These are phyloP conservation scores for Nothocercus julius DNA, from an alignment of 2,113 vertebrate genomes.

Conservation along the genomic window DNA sequence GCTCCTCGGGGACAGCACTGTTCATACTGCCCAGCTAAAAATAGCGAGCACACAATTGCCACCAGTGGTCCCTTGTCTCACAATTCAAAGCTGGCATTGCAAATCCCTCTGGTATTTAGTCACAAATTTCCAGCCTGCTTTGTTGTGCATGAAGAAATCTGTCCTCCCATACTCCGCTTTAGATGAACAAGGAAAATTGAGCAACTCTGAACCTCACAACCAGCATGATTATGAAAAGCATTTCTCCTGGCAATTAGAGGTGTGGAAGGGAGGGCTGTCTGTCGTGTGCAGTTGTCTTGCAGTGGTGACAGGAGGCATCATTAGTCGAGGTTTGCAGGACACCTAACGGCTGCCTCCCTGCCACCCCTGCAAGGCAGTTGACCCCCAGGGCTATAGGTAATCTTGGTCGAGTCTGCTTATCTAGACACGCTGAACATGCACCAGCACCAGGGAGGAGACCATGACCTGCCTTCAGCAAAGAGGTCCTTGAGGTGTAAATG, in stretches of 20 bases:
- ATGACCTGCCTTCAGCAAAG: background rate
- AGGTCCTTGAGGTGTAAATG: background rate
- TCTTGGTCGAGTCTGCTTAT: background rate
- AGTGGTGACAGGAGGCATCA: background rate
- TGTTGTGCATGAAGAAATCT: background rate
- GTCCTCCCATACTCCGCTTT: background rate
- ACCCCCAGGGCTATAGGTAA: too few relatives aligned
- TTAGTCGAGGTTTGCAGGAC: background rate
- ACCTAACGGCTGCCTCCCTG: background rate
- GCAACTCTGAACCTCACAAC: background rate
- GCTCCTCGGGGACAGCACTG: background rate
- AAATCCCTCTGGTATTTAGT: background rate
- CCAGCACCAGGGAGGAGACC: accelerated
- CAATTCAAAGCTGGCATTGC: background rate
- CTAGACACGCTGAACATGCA: background rate
- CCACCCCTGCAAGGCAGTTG: too few relatives aligned
- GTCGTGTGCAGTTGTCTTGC: background rate
- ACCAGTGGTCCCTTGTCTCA: background rate
- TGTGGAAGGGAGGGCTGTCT: background rate
- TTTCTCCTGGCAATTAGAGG: constrained; percentile 41
- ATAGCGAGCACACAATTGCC: accelerated
- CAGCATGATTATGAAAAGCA: background rate
- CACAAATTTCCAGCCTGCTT: constrained; percentile 5
- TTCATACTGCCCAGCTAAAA: background rate
- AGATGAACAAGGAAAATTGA: background rate